Evolutionary conservation across 2,797 vertebrate species (phyloP).

Genomic region (Acanthiza pusilla): DNA sequence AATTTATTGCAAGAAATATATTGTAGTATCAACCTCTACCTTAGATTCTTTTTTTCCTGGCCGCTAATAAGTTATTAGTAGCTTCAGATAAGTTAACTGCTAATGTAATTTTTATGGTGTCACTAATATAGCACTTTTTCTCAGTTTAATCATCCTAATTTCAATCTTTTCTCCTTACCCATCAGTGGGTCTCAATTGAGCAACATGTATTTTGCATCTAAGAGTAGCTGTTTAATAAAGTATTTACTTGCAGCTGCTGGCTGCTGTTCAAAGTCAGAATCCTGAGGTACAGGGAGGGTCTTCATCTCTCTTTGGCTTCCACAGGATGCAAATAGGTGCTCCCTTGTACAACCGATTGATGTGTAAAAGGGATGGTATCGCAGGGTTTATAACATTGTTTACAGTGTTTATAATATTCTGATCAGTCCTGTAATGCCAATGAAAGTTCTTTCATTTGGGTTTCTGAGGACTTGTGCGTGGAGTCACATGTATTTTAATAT

Average conservation of each 20-base stretch:
- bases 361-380: not conserved
- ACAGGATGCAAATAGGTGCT: not conserved
- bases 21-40: not conserved
- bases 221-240: not conserved
- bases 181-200: not conserved
- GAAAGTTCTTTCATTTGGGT: not conserved
- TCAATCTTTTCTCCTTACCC: not conserved
- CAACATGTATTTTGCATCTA: not conserved
- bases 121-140: not conserved
- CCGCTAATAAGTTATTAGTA: not conserved
- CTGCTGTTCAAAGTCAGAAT: not conserved
- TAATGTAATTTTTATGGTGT: not conserved
- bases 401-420: not conserved
- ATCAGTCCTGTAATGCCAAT: not conserved
- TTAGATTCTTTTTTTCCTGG: not conserved
- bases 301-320: not conserved
- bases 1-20: not conserved
- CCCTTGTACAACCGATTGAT: not conserved
- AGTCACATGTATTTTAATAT: not conserved
- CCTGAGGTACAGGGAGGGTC: not conserved
- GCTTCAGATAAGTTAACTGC: not conserved
- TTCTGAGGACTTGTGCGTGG: not conserved
- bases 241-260: not conserved
- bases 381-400: not conserved
- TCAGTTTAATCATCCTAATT: not conserved